Evolutionary conservation across 1,140 invertebrate species (phyloP).

Genomic region (Caerostris darwini): DNA sequence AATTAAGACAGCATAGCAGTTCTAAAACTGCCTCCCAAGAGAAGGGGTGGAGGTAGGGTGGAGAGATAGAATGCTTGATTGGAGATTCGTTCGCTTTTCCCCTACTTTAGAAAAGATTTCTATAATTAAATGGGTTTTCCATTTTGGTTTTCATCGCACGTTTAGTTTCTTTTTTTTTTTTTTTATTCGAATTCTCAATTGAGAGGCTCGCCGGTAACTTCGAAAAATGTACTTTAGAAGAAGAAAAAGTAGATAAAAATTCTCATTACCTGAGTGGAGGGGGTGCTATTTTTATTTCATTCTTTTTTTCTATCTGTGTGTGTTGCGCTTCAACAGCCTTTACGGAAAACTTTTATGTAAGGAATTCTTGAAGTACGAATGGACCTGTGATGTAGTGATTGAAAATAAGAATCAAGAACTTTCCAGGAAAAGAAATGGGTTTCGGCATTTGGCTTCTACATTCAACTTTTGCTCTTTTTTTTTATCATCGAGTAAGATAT

Average conservation of each 20-base stretch:
- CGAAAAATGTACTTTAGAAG: no score
- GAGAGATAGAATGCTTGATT: neutral
- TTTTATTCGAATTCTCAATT: no score
- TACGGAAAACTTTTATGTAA: neutral
- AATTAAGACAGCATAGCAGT: slow-evolving; percentile 18
- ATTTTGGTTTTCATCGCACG: neutral
- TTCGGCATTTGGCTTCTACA: neutral
- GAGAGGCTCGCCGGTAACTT: no score
- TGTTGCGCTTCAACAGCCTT: neutral
- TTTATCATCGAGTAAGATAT: neutral
- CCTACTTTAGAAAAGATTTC: neutral
- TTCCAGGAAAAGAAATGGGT: neutral
- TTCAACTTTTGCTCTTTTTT: neutral
- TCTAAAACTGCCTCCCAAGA: neutral
- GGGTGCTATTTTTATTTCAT: no score
- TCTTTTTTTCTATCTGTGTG: neutral
- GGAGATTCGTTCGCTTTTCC: neutral
- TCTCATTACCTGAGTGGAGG: slow-evolving; percentile 26
- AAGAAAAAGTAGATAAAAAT: neutral
- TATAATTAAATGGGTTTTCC: slow-evolving; percentile 54
- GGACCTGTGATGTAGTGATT: neutral
- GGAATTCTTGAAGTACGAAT: neutral
- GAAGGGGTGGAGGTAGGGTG: neutral
- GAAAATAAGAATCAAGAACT: neutral
- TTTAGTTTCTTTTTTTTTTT: no score